Evolutionary conservation across 2,888 invertebrate species (phyloP).

Genomic region (Aleiodes leptofemur): DNA sequence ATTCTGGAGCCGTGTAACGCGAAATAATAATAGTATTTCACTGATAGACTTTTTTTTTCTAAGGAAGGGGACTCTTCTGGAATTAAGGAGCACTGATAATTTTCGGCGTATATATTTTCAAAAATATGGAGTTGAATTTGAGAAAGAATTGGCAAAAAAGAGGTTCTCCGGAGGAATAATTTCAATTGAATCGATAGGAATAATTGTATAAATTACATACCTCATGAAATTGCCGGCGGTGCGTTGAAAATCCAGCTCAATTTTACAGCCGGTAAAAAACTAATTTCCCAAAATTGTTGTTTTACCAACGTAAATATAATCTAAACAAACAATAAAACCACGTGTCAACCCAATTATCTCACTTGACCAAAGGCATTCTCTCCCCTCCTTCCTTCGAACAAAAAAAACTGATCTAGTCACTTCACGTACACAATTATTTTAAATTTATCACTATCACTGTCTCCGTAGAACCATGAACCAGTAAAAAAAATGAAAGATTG

Average conservation of each 20-base stretch:
- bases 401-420: constrained; percentile 18
- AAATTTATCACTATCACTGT: constrained; percentile 15
- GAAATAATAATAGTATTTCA: no score
- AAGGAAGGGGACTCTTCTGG: no score
- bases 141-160: no score
- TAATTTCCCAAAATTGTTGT: constrained; percentile 1
- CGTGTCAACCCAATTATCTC: constrained; percentile 5
- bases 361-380: constrained; percentile 6
- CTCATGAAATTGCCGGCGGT: constrained; percentile 88
- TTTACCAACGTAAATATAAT: background rate
- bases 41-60: no score
- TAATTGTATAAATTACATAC: constrained; percentile 68
- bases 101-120: no score
- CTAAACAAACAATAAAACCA: constrained; percentile 7
- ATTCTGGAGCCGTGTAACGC: no score
- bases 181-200: constrained; percentile 25
- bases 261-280: constrained; percentile 78
- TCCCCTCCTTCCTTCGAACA: background rate
- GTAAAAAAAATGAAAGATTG: constrained; percentile 20
- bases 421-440: constrained; percentile 3
- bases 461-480: constrained; percentile 28
- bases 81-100: no score
- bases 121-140: no score
- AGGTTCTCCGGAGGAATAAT: background rate
- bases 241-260: constrained; percentile 86